Base-by-base conservation (phyloP, 2,797 vertebrate genomes). In the Philypnodon macrostomus region DNA sequence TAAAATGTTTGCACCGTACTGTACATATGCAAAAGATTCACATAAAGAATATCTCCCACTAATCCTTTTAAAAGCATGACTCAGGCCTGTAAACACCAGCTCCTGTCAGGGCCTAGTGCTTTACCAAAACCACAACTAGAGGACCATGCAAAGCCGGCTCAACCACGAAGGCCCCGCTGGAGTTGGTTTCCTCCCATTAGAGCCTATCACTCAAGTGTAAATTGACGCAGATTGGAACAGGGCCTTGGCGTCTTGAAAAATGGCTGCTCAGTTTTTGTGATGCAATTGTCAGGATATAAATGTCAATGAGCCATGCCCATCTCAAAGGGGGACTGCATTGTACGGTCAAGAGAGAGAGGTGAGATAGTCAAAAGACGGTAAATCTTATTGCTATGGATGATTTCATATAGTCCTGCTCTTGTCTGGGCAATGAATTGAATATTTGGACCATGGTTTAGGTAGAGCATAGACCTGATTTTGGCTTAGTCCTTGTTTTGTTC, bases 271-370 rank as follows among this genome's bases (percentile, higher is more conserved):
- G 76, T 73, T 87, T 84, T 69, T 68, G 68, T 70, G 67, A 84
- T 80, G 64, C 70, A 77, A 39, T 80, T 81, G 75, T 79, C 79
- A 84, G 79, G 12, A 59, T 60, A 80, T 88, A 85, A 85, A 86
- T 86, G 80, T 84, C 75, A 83, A 62, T 67, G 77, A 83, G 73
- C 73, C 53, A 5, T 77, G 50, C 51, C n/a, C 69, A 68, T 73
- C 67, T 80, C 60, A 69, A 61, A 23, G 63, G 49, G 38, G 36
- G 50, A 53, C 60, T 56, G 12, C 35, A 48, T 58, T 51, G 18
- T 36, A 21, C 13, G 70, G 67, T 38, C 47, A 60, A 69, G 67
- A 51, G 76, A 78, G 63, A 71, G 84, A 81, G 70, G 73, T 81
- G 83, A 77, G 80, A 80, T 70, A 57, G 67, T 63, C 47, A 62